Percentiles rank a stretch among this genome's conserved stretches.
phyloP scores from a whole-genome alignment of 2,113 vertebrate species.

The Podocnemis expansa region DNA sequence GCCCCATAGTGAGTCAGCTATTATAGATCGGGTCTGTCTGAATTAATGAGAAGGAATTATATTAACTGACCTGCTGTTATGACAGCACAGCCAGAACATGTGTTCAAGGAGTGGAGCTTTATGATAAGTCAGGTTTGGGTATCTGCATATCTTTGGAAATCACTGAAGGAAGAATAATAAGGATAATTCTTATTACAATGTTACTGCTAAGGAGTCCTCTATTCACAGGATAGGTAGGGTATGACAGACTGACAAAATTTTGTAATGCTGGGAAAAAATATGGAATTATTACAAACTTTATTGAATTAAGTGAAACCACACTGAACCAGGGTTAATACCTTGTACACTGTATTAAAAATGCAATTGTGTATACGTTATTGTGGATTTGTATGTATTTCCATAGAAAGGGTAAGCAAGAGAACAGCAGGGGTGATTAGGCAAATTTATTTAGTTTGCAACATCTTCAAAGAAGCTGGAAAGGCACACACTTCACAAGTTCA shows the following conservation, averaged over 20 bases:
- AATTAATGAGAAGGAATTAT: background rate
- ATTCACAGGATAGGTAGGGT: background rate
- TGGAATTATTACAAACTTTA: background rate
- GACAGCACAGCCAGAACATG: accelerated
- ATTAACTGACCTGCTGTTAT: background rate
- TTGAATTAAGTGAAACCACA: background rate
- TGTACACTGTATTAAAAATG: background rate
- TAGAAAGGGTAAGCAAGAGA: background rate
- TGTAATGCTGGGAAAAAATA: background rate
- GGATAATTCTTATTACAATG: background rate
- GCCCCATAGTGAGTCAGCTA: background rate
- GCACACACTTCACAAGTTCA: background rate
- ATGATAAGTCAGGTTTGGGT: background rate
- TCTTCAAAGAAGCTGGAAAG: background rate
- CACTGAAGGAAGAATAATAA: background rate
- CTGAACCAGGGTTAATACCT: background rate
- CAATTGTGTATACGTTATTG: background rate
- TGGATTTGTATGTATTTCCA: background rate
- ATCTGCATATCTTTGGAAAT: background rate
- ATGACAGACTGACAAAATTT: background rate
- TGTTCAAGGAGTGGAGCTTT: background rate
- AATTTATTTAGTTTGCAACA: background rate
- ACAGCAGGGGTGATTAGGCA: background rate
- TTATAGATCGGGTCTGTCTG: background rate
- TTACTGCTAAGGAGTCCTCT: background rate